A percentile compares a stretch with the other conserved stretches of the same genome.
Conservation (phyloP, 2,113 vertebrate species). For the Peucedramus taeniatus region DNA sequence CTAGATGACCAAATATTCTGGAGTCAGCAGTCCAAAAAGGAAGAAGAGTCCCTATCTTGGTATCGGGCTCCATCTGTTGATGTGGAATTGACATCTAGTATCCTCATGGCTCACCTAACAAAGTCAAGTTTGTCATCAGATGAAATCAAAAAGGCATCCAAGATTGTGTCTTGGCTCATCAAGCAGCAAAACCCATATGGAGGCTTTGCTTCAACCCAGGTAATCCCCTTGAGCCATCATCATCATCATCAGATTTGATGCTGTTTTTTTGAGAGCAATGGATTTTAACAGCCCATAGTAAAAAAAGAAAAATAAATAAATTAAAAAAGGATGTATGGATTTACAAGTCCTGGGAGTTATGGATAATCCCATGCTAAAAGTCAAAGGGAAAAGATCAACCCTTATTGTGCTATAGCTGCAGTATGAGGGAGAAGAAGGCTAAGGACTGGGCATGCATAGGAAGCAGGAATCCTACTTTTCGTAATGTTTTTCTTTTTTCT, state of each 20-base stretch:
- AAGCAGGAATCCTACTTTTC: not conserved
- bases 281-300: not conserved
- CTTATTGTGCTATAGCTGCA: not conserved
- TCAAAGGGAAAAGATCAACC: not conserved
- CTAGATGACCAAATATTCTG: slow-evolving; percentile 55
- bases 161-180: slow-evolving; percentile 62
- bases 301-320: not conserved
- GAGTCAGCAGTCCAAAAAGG: not conserved
- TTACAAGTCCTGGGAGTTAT: not conserved
- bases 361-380: not conserved
- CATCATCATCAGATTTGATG: not conserved
- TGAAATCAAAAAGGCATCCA: slow-evolving; percentile 25
- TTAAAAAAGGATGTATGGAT: rapidly evolving
- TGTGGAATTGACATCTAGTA: slow-evolving; percentile 68
- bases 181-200: slow-evolving; percentile 73
- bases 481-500: not conserved
- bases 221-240: not conserved
- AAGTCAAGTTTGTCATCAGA: not conserved
- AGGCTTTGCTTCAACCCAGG: slow-evolving; percentile 75
- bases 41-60: not conserved
- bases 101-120: slow-evolving; percentile 58
- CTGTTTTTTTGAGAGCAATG: not conserved
- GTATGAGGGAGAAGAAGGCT: not conserved
- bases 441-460: not conserved
- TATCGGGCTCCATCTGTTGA: slow-evolving; percentile 66